Percentiles rank a stretch among this genome's conserved stretches.
Evolutionary conservation across 2,888 invertebrate genomes (phyloP).

Genomic region (Amphipoea oculea): DNA sequence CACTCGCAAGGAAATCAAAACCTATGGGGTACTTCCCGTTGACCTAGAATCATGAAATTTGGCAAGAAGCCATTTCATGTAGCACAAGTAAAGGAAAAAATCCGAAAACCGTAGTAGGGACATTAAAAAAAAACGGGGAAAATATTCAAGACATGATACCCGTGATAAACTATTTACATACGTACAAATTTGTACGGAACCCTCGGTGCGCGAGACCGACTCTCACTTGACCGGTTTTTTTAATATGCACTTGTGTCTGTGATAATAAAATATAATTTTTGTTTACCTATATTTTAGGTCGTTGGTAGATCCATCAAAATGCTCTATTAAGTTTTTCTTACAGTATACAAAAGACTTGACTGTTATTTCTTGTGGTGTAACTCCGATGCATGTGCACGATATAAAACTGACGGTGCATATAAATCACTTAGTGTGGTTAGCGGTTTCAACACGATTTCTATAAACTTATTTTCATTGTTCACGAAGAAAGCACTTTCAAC

Average conservation of each 20-base stretch:
- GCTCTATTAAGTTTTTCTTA: neutral
- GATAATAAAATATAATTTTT: neutral
- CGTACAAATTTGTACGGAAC: no score
- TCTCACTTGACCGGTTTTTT: neutral
- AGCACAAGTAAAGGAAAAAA: no score
- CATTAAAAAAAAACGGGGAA: no score
- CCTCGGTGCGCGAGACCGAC: no score
- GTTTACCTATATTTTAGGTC: neutral
- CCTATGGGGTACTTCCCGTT: no score
- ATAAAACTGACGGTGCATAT: constrained; percentile 70
- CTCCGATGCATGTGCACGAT: constrained; percentile 62
- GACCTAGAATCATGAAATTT: no score
- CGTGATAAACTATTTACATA: no score
- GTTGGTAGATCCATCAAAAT: neutral
- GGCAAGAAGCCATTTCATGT: no score
- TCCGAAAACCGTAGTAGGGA: no score
- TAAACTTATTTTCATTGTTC: constrained; percentile 79
- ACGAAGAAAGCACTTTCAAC: constrained; percentile 72
- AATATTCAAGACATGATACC: no score
- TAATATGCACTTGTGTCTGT: neutral
- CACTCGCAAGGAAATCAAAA: no score
- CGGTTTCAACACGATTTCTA: constrained; percentile 74
- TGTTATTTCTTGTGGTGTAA: constrained; percentile 11
- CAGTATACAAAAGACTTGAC: neutral
- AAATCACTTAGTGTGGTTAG: constrained; percentile 74